A percentile compares a stretch with the other conserved stretches of the same genome.
These are phyloP conservation scores for Hirtodrosophila cameraria DNA, from an alignment of 2,888 invertebrate species.

Conservation along the genomic window DNA sequence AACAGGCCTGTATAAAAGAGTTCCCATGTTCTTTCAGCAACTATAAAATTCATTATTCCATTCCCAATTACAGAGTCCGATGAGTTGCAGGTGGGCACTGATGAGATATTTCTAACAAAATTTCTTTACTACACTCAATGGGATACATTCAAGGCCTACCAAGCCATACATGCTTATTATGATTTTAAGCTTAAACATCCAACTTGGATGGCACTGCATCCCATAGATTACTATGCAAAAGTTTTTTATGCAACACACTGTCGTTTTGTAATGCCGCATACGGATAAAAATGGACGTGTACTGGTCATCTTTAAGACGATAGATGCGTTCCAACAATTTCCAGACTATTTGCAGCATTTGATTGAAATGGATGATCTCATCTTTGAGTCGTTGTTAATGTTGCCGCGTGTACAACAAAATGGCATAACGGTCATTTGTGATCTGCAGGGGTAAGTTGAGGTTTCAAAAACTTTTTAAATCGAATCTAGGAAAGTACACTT, in stretches of 20 bases:
- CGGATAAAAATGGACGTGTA: conserved; percentile 80
- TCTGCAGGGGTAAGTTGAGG: conserved; percentile 73
- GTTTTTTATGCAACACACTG: conserved; percentile 73
- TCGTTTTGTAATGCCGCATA: conserved; percentile 78
- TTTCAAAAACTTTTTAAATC: too few species aligned
- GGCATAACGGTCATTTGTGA: conserved; percentile 82
- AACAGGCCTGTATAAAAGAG: too few species aligned
- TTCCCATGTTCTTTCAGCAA: background rate
- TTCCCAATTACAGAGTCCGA: conserved; percentile 53
- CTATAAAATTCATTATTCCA: background rate
- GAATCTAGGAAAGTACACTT: too few species aligned
- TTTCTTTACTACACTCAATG: conserved; percentile 73
- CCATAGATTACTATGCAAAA: conserved; percentile 74
- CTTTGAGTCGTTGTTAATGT: conserved; percentile 78
- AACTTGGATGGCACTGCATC: conserved; percentile 77
- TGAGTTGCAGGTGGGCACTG: conserved; percentile 73
- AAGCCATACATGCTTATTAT: conserved; percentile 75
- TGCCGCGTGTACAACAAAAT: conserved; percentile 79
- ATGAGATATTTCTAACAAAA: conserved; percentile 77
- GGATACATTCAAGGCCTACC: conserved; percentile 74
- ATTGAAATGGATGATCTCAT: conserved; percentile 82
- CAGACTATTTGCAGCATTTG: conserved; percentile 77
- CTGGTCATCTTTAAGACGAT: conserved; percentile 77
- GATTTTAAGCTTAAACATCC: conserved; percentile 79
- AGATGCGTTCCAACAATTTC: conserved; percentile 80